Percentiles rank a stretch among this genome's conserved stretches.
Conservation (phyloP, 2,888 invertebrate genomes). For the Oeneis ivallda region DNA sequence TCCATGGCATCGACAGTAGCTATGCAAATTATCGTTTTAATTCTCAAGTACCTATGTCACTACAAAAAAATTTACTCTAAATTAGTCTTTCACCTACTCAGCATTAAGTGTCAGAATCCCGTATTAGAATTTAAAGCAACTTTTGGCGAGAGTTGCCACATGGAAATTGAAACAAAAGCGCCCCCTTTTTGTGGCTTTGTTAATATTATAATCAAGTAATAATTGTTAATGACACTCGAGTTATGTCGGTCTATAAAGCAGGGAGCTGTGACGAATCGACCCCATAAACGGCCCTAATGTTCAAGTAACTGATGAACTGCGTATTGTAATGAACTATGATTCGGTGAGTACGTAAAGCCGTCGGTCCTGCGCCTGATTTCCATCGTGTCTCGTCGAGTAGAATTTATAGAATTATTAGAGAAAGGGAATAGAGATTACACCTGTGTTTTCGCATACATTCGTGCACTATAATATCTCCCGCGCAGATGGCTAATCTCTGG, state of each 20-base stretch:
- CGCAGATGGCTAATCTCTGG: no score
- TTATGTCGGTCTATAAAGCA: constrained; percentile 58
- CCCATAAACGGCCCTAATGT: constrained; percentile 34
- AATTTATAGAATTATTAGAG: no score
- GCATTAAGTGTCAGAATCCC: constrained; percentile 30
- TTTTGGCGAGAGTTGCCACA: constrained; percentile 44
- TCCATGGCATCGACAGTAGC: constrained; percentile 39
- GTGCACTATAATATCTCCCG: no score
- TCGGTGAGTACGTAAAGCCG: no score
- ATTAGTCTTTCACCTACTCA: constrained; percentile 20
- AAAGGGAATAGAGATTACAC: no score
- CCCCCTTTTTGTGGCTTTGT: constrained; percentile 70
- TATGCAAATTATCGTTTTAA: constrained; percentile 72
- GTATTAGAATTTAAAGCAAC: constrained; percentile 17
- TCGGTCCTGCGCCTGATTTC: no score
- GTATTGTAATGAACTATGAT: not conserved
- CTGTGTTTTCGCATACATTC: no score
- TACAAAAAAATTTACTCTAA: constrained; percentile 21
- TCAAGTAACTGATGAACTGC: constrained; percentile 19
- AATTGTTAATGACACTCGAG: constrained; percentile 70
- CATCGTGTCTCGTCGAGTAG: no score
- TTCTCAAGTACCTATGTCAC: constrained; percentile 45
- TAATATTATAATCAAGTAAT: constrained; percentile 71
- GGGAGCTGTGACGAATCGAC: constrained; percentile 57
- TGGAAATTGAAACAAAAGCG: constrained; percentile 74